Conservation (phyloP, 1,140 invertebrate species). For the Drosophila guanche region DNA sequence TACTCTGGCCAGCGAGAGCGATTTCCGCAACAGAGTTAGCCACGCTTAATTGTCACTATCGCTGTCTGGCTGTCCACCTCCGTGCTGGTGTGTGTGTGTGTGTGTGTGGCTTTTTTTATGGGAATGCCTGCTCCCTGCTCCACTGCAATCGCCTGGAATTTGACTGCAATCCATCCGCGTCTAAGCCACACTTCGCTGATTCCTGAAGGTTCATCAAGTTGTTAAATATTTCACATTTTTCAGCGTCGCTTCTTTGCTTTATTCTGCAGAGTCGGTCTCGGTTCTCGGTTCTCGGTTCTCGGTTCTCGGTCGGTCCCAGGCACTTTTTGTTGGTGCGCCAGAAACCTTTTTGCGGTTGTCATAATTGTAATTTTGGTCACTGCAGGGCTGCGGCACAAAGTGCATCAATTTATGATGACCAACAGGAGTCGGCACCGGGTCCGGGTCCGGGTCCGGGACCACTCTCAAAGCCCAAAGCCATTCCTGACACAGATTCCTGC, state of each 20-base stretch:
- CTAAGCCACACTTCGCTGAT: slow-evolving; percentile 58
- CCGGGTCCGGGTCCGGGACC: slow-evolving; percentile 3
- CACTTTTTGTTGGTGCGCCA: slow-evolving; percentile 74
- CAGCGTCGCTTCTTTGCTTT: slow-evolving; percentile 15
- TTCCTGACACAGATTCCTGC: slow-evolving; percentile 69
- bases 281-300: no score
- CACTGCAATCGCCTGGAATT: slow-evolving; percentile 54
- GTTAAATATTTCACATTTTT: slow-evolving; percentile 55
- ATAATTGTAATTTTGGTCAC: slow-evolving; percentile 82
- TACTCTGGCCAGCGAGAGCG: slow-evolving; percentile 2
- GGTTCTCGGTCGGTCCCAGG: slow-evolving; percentile 11
- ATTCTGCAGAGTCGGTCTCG: no score
- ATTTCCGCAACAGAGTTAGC: slow-evolving; percentile 58
- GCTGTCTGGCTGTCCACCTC: slow-evolving; percentile 41
- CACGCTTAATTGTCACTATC: slow-evolving; percentile 79
- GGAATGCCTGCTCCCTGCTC: not conserved
- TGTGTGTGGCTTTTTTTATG: slow-evolving; percentile 18
- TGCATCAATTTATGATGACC: slow-evolving; percentile 79
- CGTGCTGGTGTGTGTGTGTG: slow-evolving; percentile 49
- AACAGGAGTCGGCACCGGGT: slow-evolving; percentile 5
- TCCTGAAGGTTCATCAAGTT: slow-evolving; percentile 53
- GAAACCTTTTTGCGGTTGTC: slow-evolving; percentile 81
- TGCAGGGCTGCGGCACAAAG: slow-evolving; percentile 64
- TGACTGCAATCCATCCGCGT: slow-evolving; percentile 38
- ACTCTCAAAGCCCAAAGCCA: slow-evolving; percentile 16